Evolutionary conservation across 1,140 invertebrate species (phyloP), one percentile per base, ranked within the genome.

Genomic region (Zaprionus ghesquierei): DNA sequence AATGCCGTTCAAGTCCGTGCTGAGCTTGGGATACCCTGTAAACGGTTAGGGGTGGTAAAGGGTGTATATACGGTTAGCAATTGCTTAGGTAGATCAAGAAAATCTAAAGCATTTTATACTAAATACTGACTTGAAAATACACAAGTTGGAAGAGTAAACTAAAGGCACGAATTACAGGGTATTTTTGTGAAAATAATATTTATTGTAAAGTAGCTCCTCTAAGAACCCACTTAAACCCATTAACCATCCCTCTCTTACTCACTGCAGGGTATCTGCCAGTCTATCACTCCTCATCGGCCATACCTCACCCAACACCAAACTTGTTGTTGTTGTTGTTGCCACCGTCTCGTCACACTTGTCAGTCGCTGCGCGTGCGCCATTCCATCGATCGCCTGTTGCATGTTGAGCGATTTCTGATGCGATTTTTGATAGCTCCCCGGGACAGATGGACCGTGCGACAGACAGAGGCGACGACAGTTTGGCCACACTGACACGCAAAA

Each of bases 391-490:
- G 72, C 65, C 53, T 35, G 18, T 15, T 77, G 82, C 68, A 77
- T 73, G 77, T 87, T 89, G 76, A 89, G 65, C 76, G 69, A 72
- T 79, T 81, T 87, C 66, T 61, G 75, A 76, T 71, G 50, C 59
- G 55, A 53, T 65, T 69, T 79, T 35, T 49, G 77, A 79, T 80
- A 70, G 72, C 72, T 64, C 59, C 62, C 18, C 5, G 41, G 18
- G 13, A 41, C 35, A 41, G 63, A 59, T 70, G 65, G 60, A 53
- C 55, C 56, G 64, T 46, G 60, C 53, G 46, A 71, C 35, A 33
- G 65, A 66, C 20, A n/a, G 27, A 1, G 10, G 41, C 31, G 33
- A 10, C 35, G 56, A 55, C 64, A 73, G 49, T 75, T 74, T 62
- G 62, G 27, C 53, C 41, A 53, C 62, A 79, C 65, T 84, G 61